Percentiles rank a stretch among this genome's conserved stretches.
phyloP scores from a whole-genome alignment of 1,140 invertebrate genomes.

The Drosophila elegans region DNA sequence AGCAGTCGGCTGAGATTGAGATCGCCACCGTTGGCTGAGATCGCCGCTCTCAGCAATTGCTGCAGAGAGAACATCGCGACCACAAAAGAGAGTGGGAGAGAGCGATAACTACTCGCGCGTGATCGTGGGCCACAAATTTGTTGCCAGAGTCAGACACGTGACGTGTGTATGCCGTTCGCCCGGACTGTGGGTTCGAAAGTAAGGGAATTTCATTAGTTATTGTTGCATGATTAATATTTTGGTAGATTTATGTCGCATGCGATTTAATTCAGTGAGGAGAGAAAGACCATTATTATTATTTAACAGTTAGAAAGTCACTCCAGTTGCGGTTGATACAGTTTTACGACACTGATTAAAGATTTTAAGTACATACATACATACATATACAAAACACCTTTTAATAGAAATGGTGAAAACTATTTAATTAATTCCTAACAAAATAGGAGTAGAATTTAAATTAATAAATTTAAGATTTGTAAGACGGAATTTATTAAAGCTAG shows the following conservation, averaged over 20 bases:
- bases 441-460: no score
- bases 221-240: neutral
- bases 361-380: no score
- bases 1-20: constrained; percentile 45
- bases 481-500: no score
- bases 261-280: neutral
- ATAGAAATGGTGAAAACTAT: no score
- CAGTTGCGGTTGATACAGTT: neutral
- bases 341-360: neutral
- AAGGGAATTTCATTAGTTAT: constrained; percentile 21
- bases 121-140: constrained; percentile 60
- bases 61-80: constrained; percentile 71
- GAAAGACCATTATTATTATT: no score
- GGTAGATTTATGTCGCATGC: constrained; percentile 7
- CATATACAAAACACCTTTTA: no score
- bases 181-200: constrained; percentile 18
- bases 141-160: constrained; percentile 59
- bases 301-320: neutral
- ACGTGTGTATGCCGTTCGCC: constrained; percentile 38
- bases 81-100: constrained; percentile 11
- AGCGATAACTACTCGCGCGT: constrained; percentile 33
- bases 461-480: no score
- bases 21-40: constrained; percentile 27
- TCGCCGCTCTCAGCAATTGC: constrained; percentile 68
- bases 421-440: no score